These are phyloP conservation scores for Nycticryphes semicollaris DNA, from an alignment of 2,113 vertebrate genomes.

Conservation along the genomic window DNA sequence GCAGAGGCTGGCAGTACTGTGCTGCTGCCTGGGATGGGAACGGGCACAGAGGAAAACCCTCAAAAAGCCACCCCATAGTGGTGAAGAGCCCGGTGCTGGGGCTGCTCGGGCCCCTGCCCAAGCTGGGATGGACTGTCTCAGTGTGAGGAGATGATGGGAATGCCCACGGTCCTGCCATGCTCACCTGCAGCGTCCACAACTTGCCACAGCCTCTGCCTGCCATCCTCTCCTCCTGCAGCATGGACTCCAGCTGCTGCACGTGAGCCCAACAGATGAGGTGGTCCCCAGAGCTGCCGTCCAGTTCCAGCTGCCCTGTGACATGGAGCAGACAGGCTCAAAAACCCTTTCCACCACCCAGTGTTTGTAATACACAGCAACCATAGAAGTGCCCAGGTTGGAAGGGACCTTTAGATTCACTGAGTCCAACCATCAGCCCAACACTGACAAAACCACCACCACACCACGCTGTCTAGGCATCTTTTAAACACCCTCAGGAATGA, in stretches of 20 bases:
- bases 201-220: rapidly evolving
- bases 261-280: rapidly evolving
- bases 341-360: neutral
- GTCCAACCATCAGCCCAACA: neutral
- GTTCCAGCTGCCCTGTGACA: neutral
- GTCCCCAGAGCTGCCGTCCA: neutral
- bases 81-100: neutral
- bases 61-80: neutral
- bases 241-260: neutral
- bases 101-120: neutral
- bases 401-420: neutral
- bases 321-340: neutral
- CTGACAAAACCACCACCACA: neutral
- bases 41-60: neutral
- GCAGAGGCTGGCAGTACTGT: neutral
- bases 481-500: neutral
- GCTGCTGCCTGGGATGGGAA: neutral
- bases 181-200: rapidly evolving
- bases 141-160: neutral
- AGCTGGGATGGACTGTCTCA: rapidly evolving
- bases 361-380: neutral
- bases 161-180: neutral
- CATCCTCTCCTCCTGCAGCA: neutral
- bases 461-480: neutral
- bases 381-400: neutral